Base-by-base conservation (phyloP, 2,888 invertebrate species). In the Rotaria socialis region DNA sequence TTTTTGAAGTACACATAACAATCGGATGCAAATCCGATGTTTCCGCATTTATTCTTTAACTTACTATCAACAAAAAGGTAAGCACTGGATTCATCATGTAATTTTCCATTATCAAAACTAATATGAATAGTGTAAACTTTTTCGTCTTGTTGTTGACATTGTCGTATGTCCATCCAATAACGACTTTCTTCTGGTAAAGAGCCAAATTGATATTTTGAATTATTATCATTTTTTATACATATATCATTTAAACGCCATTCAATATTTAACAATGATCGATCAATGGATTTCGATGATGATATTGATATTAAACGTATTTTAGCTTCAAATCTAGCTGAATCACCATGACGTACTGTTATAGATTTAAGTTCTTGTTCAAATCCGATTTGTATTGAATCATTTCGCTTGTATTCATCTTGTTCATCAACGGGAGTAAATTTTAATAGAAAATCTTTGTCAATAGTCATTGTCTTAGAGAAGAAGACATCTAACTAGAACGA, bases 231-330 rank as follows among this genome's bases (percentile, higher is more conserved):
- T 47, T 22, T 10, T 2, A 80, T 80, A 41, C 24, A 80, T 47
- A 80, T 47, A n/a, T 80, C 80, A 80, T 80, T 80, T 80, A 80
- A 80, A 80, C 80, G 80, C 80, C 80, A 80, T 80, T 80, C 80
- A n/a, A 80, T n/a, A 14, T 47, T 16, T 8, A 80, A 47, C 11
- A 80, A 80, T 67, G 67, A 27, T 16, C 7, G 67, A 47, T 80
- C 80, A 14, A 47, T 80, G 4, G 11, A 3, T 47, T 47, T n/a
- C 10, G n/a, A 22, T 47, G 80, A 24, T 80, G 80, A 47, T 24
- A n/a, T 47, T 3, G 80, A 80, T 47, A 80, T 47, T 80, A 80
- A 80, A 47, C 80, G 80, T 47, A 80, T 47, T 47, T 80, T 80
- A 4, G 80, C 80, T 80, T 80, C 80, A 47, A 80, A 80, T 80